Conservation (phyloP, 2,888 invertebrate genomes). For the Terebella lapidaria region DNA sequence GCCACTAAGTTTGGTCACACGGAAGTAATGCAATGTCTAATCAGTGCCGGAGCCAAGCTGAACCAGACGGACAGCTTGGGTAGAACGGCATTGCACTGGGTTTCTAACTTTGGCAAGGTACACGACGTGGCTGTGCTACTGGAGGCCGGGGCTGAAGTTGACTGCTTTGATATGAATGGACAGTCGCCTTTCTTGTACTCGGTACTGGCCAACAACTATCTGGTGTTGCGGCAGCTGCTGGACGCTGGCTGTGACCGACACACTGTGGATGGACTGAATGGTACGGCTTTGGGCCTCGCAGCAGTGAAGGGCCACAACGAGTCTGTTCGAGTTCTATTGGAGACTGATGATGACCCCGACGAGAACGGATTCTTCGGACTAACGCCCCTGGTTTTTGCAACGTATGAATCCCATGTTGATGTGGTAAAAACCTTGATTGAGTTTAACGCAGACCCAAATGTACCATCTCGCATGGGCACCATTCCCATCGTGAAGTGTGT, state of each 20-base stretch:
- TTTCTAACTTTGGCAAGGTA: background rate
- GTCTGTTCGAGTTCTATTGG: slow-evolving; percentile 8
- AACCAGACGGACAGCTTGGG: slow-evolving; percentile 7
- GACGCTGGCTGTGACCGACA: slow-evolving; percentile 15
- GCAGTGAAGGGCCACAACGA: slow-evolving; percentile 8
- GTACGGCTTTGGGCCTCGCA: slow-evolving; percentile 16
- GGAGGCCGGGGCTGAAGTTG: slow-evolving; percentile 3
- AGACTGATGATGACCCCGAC: slow-evolving; percentile 17
- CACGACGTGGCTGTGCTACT: slow-evolving; percentile 6
- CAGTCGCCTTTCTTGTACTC: slow-evolving; percentile 12
- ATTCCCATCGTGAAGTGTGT: slow-evolving; percentile 5
- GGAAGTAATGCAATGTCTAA: background rate
- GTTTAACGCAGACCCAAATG: slow-evolving; percentile 13
- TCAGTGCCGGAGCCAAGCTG: slow-evolving; percentile 7
- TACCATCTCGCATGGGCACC: slow-evolving; percentile 4
- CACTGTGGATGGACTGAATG: slow-evolving; percentile 15
- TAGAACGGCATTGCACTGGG: slow-evolving; percentile 13
- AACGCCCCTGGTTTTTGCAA: slow-evolving; percentile 16
- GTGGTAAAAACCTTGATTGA: slow-evolving; percentile 10
- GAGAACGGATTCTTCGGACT: slow-evolving; percentile 16
- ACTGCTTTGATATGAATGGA: slow-evolving; percentile 8
- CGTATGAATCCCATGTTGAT: slow-evolving; percentile 11
- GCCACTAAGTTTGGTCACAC: slow-evolving; percentile 5
- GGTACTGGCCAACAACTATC: slow-evolving; percentile 6
- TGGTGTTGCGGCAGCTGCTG: slow-evolving; percentile 6